Evolutionary conservation across 2,888 invertebrate species (phyloP).

Genomic region (Catocala fraxini): DNA sequence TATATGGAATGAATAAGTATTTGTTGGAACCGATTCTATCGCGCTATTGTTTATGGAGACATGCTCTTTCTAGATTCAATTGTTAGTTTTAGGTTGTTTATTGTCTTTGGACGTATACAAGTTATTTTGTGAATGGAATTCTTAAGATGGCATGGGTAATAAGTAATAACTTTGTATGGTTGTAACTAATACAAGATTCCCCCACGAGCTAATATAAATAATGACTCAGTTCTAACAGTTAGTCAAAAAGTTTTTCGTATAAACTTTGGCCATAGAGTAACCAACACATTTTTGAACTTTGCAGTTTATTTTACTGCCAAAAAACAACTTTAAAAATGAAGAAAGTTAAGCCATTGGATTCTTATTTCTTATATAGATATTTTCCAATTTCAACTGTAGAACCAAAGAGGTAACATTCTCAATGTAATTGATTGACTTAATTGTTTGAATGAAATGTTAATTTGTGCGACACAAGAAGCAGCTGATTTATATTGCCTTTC

Average conservation of each 20-base stretch:
- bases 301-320: slow-evolving; percentile 8
- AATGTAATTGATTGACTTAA: no score
- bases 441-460: no score
- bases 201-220: slow-evolving; percentile 25
- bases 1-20: slow-evolving; percentile 48
- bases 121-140: slow-evolving; percentile 31
- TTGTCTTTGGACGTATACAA: slow-evolving; percentile 30
- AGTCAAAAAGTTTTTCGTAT: slow-evolving; percentile 34
- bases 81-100: slow-evolving; percentile 45
- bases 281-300: slow-evolving; percentile 20
- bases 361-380: neutral
- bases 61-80: slow-evolving; percentile 38
- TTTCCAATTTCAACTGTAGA: no score
- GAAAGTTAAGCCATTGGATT: neutral
- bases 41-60: slow-evolving; percentile 37
- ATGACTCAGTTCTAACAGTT: slow-evolving; percentile 15
- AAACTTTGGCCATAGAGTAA: slow-evolving; percentile 16
- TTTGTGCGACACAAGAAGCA: no score
- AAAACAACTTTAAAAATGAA: slow-evolving; percentile 14
- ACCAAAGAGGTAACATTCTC: no score
- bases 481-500: no score
- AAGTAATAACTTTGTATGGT: slow-evolving; percentile 10
- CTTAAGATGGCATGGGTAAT: slow-evolving; percentile 11
- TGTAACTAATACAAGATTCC: slow-evolving; percentile 9
- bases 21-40: slow-evolving; percentile 47